phyloP scores from a whole-genome alignment of 2,797 vertebrate genomes.

The Momotus momota region DNA sequence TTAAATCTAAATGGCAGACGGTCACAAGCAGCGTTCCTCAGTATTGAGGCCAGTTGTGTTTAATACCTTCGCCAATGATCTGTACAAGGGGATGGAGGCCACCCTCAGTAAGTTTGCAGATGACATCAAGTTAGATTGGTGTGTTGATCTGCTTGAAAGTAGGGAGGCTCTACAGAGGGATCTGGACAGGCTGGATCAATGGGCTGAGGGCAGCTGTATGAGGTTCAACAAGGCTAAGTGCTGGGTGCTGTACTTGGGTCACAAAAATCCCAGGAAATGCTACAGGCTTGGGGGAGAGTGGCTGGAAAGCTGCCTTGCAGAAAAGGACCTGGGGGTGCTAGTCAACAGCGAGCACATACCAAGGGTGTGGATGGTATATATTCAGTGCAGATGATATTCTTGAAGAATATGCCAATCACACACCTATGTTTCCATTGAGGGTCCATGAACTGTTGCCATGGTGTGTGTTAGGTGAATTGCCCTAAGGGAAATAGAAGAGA shows the following conservation, averaged over 20 bases:
- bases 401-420: background rate
- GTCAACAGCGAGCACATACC: background rate
- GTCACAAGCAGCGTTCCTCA: accelerated
- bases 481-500: background rate
- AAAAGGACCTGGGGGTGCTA: background rate
- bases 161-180: background rate
- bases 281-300: background rate
- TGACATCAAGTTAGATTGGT: accelerated
- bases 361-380: background rate
- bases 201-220: background rate
- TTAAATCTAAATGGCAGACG: accelerated
- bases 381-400: background rate
- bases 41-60: background rate
- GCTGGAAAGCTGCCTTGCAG: background rate
- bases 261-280: background rate
- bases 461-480: background rate
- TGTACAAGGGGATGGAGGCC: background rate
- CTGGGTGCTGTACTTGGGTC: background rate
- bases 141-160: background rate
- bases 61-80: background rate
- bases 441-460: background rate
- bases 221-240: background rate
- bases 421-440: background rate
- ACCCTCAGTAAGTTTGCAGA: background rate
- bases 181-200: background rate